A percentile compares a stretch with the other conserved stretches of the same genome.
phyloP scores from a whole-genome alignment of 2,888 invertebrate genomes.

The Brachynemurus nebulosus region DNA sequence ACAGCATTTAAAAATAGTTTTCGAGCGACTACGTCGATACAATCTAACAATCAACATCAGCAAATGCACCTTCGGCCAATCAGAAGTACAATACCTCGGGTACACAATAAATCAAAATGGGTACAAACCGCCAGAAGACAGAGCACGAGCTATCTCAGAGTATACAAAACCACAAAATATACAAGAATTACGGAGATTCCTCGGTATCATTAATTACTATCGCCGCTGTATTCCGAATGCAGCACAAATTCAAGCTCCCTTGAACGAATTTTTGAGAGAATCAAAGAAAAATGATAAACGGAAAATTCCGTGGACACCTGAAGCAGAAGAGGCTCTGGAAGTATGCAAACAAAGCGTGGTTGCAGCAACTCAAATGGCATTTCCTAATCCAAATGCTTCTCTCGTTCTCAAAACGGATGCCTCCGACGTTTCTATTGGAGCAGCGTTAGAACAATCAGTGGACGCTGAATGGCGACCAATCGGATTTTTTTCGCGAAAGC shows the following conservation, averaged over 20 bases:
- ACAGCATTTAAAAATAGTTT: slow-evolving; percentile 13
- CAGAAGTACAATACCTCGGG: not conserved
- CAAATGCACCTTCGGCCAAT: not conserved
- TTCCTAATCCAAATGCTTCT: not conserved
- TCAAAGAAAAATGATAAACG: not conserved
- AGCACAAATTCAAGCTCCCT: not conserved
- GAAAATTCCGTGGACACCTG: not conserved
- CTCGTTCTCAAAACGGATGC: not conserved
- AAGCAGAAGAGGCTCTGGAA: not conserved
- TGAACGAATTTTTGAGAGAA: not conserved
- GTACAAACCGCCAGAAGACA: not conserved
- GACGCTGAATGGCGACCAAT: not conserved
- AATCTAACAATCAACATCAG: not conserved
- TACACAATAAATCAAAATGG: not conserved
- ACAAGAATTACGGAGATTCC: not conserved
- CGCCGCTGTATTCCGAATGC: not conserved
- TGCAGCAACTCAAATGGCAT: not conserved
- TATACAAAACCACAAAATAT: not conserved
- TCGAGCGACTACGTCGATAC: not conserved
- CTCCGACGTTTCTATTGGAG: not conserved
- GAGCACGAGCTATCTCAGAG: not conserved
- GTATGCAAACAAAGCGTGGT: not conserved
- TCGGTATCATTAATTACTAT: not conserved
- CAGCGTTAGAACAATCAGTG: not conserved
- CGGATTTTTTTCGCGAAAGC: not conserved